phyloP scores from a whole-genome alignment of 1,140 invertebrate species.

The Cephus cinctus region DNA sequence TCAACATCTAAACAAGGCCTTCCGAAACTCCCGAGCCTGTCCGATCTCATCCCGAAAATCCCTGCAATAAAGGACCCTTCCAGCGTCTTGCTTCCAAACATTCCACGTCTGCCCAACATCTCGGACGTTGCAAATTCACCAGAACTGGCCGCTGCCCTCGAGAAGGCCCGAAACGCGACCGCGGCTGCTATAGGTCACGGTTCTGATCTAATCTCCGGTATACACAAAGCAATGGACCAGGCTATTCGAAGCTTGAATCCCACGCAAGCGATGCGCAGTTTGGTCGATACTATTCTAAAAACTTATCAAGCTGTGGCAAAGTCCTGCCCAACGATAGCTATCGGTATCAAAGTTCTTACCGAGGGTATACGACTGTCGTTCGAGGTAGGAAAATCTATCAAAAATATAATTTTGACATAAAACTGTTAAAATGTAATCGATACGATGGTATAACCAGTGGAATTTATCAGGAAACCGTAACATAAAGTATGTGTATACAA shows the following conservation, averaged over 20 bases:
- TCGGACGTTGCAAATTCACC: no score
- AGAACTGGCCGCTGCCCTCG: conserved; percentile 14
- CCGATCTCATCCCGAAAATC: no score
- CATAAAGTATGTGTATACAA: no score
- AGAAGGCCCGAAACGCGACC: conserved; percentile 15
- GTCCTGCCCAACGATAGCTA: conserved; percentile 23
- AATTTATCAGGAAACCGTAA: no score
- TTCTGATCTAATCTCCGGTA: conserved; percentile 25
- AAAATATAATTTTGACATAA: no score
- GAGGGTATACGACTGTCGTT: conserved; percentile 22
- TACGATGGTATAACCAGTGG: no score
- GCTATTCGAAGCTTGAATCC: conserved; percentile 31
- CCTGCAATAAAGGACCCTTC: neutral
- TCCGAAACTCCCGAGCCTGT: no score
- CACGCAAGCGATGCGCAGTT: conserved; percentile 13
- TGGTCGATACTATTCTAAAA: conserved; percentile 20
- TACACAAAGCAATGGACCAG: conserved; percentile 27
- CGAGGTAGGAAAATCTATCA: neutral
- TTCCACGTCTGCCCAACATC: conserved; percentile 5
- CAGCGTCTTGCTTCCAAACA: no score
- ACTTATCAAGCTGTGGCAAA: conserved; percentile 21
- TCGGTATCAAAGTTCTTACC: conserved; percentile 17
- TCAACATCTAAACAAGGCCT: no score
- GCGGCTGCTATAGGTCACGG: conserved; percentile 15
- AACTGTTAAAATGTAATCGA: no score